Evolutionary conservation across 2,888 invertebrate genomes (phyloP), one percentile per base, ranked within the genome.

Genomic region (Rhodophaea formosa): DNA sequence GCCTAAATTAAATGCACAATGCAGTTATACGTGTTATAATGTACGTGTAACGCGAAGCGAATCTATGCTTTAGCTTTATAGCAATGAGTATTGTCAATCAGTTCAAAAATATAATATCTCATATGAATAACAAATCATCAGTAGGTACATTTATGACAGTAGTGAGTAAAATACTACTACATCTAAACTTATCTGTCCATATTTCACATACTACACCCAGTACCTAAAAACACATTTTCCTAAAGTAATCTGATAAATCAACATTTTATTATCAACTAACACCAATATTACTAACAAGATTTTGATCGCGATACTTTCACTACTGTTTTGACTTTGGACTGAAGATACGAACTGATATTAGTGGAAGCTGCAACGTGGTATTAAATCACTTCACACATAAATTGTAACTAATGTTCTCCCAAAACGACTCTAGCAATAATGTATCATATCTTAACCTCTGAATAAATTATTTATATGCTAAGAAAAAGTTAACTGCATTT

Each of bases 351-450:
- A 39, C 12, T 35, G 51, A 12, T 17, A 51, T 51, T 51, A 51
- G 35, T 53, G 14, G 14, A 53, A 17, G 23, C 23, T 43, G 43
- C 23, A 42, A 14, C 29, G 23, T 39, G 15, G 43, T 53, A n/a
- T 43, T 53, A 53, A 53, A 53, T 53, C 53, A 66, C 43, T 52
- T 45, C 42, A 53, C 35, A 45, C 54, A 55, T 55, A 45, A 45
- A 55, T 55, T 45, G 30, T 32, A 12, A 17, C 45, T 45, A 55
- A 55, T 55, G 45, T 55, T 55, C 44, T 46, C 32, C 16, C 45
- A 45, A 55, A 55, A 30, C 32, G 30, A 44, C 43, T 30, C 30
- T 16, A 45, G 45, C 35, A 55, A 55, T 45, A 45, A 55, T 45
- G 45, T 45, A 53, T 53, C 53, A 53, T 53, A 51, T 51, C 43